Base-by-base conservation (phyloP, 2,797 vertebrate species). In the Phoebastria nigripes region DNA sequence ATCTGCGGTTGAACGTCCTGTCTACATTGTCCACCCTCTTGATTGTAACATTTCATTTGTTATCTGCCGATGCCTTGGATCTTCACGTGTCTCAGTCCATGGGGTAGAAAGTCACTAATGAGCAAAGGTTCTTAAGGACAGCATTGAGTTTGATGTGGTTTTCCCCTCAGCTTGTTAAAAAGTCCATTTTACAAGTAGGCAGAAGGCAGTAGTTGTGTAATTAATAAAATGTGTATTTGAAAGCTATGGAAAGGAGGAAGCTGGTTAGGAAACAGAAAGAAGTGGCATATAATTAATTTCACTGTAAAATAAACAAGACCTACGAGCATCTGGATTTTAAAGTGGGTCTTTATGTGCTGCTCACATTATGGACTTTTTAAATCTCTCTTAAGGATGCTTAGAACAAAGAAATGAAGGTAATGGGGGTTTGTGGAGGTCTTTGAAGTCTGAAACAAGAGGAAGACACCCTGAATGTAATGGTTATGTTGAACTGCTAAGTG, bases 361-460 rank as follows among this genome's bases (percentile, higher is more conserved):
- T 94, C 29, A 21, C 3, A 0, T 47, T 88, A 12, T 6, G 28
- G 39, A 74, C 42, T 72, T 82, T 44, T 55, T 1, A 67, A 90
- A 87, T 89, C n/a, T 89, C 28, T 18, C n/a, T 71, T 49, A 81
- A 82, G 62, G 31, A 83, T 89, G 58, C 54, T 83, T 94, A 91
- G 61, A 81, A 94, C 49, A 95, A 85, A 94, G 90, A 93, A 84
- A 83, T 54, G 93, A 89, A 97, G 89, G 96, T 92, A 52, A 66
- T 66, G 79, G 84, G 15, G 93, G 93, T 94, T 91, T 1, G 94
- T 83, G 95, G 65, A 97, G 46, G 96, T 97, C 90, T 92, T 87
- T 67, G 69, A 89, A 62, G 92, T 94, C 56, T 87, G 94, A 91
- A 93, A 83, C 17, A 70, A 82, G 81, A 90, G 80, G 73, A 86